Evolutionary conservation across 2,113 vertebrate genomes (phyloP).

Genomic region (Zosterops lateralis): DNA sequence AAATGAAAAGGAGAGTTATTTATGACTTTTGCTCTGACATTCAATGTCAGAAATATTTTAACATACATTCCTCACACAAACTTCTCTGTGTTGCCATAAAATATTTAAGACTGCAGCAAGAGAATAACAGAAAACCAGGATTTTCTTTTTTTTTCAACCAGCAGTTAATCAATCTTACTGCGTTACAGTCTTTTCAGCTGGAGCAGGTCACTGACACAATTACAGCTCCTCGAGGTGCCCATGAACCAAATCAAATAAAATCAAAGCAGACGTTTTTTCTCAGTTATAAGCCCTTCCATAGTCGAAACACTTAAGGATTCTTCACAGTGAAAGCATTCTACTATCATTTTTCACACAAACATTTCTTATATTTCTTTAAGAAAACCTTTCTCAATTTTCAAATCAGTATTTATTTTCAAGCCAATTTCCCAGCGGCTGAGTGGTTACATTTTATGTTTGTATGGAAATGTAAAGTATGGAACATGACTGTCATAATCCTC

Average conservation of each 20-base stretch:
- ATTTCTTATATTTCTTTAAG: conserved; percentile 3
- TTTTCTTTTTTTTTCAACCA: conserved; percentile 30
- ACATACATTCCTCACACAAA: conserved; percentile 45
- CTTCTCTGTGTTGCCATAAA: conserved; percentile 41
- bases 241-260: conserved; percentile 59
- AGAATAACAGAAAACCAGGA: conserved; percentile 53
- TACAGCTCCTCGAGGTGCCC: conserved; percentile 50
- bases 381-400: conserved; percentile 24
- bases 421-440: background rate
- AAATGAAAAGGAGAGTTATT: conserved; percentile 68
- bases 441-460: conserved; percentile 31
- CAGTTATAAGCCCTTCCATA: background rate
- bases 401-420: conserved; percentile 8
- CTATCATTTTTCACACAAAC: background rate
- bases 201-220: conserved; percentile 56
- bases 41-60: conserved; percentile 63
- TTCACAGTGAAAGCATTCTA: background rate
- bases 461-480: conserved; percentile 53
- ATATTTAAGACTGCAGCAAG: conserved; percentile 52
- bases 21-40: conserved; percentile 57
- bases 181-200: conserved; percentile 49
- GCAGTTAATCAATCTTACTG: conserved; percentile 57
- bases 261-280: conserved; percentile 21
- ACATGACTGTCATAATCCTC: conserved; percentile 12
- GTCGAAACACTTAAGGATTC: background rate